phyloP scores from a whole-genome alignment of 1,140 invertebrate species.

The Bicyclus anynana region DNA sequence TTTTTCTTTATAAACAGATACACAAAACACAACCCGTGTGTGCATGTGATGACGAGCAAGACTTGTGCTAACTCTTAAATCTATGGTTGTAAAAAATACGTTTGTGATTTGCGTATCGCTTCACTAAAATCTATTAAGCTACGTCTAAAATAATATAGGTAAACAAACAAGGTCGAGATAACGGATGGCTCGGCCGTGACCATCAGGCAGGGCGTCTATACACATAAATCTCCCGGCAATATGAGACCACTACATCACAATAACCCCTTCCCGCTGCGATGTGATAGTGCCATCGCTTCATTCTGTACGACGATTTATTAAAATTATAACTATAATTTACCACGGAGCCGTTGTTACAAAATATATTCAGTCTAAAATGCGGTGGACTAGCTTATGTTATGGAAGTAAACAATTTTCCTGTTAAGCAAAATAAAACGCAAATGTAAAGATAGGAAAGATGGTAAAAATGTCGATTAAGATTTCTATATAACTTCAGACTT shows the following conservation, averaged over 20 bases:
- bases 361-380: background rate
- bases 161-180: background rate
- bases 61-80: too few relatives aligned
- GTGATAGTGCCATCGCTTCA: conserved; percentile 26
- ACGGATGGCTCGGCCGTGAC: conserved; percentile 1
- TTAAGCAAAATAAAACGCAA: too few relatives aligned
- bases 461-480: too few relatives aligned
- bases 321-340: conserved; percentile 3
- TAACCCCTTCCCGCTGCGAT: conserved; percentile 46
- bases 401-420: background rate
- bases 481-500: too few relatives aligned
- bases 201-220: conserved; percentile 4
- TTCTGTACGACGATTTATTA: conserved; percentile 7
- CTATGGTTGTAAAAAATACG: too few relatives aligned
- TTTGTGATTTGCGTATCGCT: too few relatives aligned
- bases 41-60: too few relatives aligned
- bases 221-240: conserved; percentile 60
- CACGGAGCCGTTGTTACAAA: background rate
- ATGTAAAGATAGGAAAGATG: too few relatives aligned
- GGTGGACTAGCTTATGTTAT: background rate
- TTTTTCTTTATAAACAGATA: too few relatives aligned
- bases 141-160: background rate
- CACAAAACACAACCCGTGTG: too few relatives aligned
- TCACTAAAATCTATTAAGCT: conserved; percentile 13
- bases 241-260: conserved; percentile 59